Percentiles rank a stretch among this genome's conserved stretches.
These are phyloP conservation scores for Epinephelus fuscoguttatus DNA, from an alignment of 2,113 vertebrate genomes.

Conservation along the genomic window DNA sequence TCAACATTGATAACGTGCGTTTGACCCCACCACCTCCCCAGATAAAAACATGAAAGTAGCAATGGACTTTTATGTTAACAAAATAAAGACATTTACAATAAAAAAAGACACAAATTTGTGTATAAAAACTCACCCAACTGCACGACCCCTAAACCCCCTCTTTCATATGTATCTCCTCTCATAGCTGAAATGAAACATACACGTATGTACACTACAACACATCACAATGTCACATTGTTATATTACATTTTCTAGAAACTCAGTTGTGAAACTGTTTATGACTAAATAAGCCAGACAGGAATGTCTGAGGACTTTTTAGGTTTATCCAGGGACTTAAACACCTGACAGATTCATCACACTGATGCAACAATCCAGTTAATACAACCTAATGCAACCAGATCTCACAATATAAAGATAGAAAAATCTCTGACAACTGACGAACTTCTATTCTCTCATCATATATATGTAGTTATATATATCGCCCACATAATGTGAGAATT, in stretches of 20 bases:
- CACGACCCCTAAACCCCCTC: too few relatives aligned
- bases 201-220: too few relatives aligned
- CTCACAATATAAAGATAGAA: not conserved
- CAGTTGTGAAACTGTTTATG: conserved; percentile 16
- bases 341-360: not conserved
- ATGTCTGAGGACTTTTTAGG: not conserved
- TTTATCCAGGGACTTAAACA: conserved; percentile 6
- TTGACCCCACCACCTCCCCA: too few relatives aligned
- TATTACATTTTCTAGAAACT: not conserved
- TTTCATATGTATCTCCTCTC: too few relatives aligned
- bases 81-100: too few relatives aligned
- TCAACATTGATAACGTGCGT: too few relatives aligned
- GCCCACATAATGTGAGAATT: not conserved
- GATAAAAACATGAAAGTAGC: too few relatives aligned
- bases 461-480: not conserved
- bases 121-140: too few relatives aligned
- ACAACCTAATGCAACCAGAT: not conserved
- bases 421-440: too few relatives aligned
- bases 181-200: too few relatives aligned
- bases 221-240: not conserved
- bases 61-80: too few relatives aligned
- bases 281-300: conserved; percentile 3
- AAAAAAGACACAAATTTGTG: too few relatives aligned
- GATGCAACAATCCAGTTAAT: not conserved
- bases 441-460: not conserved